Evolutionary conservation across 2,888 invertebrate species (phyloP).

Genomic region (Baccha elongata): DNA sequence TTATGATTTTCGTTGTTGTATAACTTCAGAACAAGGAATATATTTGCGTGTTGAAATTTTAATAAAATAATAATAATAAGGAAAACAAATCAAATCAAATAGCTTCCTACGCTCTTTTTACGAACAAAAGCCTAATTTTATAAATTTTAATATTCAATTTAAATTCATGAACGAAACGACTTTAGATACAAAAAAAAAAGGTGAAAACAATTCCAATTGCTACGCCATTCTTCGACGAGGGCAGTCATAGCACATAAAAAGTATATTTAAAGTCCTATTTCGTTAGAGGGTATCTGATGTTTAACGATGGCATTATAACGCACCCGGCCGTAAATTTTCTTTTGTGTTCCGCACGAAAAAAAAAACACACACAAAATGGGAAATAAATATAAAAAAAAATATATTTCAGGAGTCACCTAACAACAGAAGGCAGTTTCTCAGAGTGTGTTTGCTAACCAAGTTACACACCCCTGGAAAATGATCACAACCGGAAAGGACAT

Average conservation of each 20-base stretch:
- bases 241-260: conserved; percentile 50
- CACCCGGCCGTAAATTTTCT: conserved; percentile 55
- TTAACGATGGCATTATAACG: conserved; percentile 66
- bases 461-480: conserved; percentile 11
- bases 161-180: conserved; percentile 59
- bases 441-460: conserved; percentile 30
- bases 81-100: conserved; percentile 19
- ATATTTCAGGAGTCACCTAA: conserved; percentile 42
- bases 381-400: conserved; percentile 51
- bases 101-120: background rate
- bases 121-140: conserved; percentile 34
- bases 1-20: too few species aligned
- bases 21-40: too few species aligned
- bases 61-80: conserved; percentile 15
- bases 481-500: conserved; percentile 40
- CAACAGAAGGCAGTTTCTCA: conserved; percentile 27
- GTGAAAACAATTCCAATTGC: conserved; percentile 41
- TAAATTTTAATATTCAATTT: conserved; percentile 61
- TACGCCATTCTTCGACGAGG: conserved; percentile 12
- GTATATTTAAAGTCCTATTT: conserved; percentile 46
- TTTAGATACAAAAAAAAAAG: conserved; percentile 53
- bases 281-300: conserved; percentile 53
- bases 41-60: too few species aligned
- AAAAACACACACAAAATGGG: background rate
- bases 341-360: conserved; percentile 39